phyloP scores from a whole-genome alignment of 2,113 vertebrate species.

The Eurypyga helias region DNA sequence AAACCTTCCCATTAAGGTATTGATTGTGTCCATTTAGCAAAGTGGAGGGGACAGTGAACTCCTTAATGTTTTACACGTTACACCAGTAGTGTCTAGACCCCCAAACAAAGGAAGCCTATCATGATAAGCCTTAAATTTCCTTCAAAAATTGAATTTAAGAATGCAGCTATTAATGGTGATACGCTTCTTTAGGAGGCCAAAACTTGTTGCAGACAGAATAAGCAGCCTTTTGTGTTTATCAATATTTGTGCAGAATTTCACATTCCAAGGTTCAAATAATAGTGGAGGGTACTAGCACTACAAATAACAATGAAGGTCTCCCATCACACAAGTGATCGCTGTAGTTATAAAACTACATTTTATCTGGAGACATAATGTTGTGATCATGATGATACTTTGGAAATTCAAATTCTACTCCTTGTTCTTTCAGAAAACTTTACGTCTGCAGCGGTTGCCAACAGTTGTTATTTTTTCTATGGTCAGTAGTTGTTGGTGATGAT shows the following conservation, averaged over 20 bases:
- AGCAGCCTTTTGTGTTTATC: background rate
- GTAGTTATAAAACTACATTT: background rate
- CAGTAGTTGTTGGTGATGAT: background rate
- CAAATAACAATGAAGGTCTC: background rate
- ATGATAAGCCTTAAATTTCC: background rate
- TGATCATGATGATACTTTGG: background rate
- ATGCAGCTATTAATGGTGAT: background rate
- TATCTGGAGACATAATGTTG: background rate
- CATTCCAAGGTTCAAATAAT: background rate
- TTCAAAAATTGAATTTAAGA: background rate
- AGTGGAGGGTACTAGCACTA: background rate
- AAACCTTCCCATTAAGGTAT: constrained; percentile 74
- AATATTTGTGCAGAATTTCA: background rate
- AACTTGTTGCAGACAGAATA: background rate
- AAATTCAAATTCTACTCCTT: background rate
- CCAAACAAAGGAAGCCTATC: background rate
- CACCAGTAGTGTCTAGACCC: background rate
- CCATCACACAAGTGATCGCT: background rate
- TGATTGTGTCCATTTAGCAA: constrained; percentile 74
- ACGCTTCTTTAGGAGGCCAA: background rate
- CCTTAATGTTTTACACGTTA: constrained; percentile 39
- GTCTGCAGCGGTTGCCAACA: background rate
- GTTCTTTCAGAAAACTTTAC: background rate
- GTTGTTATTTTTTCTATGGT: background rate
- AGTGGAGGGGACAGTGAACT: constrained; percentile 42